A percentile compares a stretch with the other conserved stretches of the same genome.
These are phyloP conservation scores for Zaprionus kolodkinae DNA, from an alignment of 1,140 invertebrate genomes.

Conservation along the genomic window DNA sequence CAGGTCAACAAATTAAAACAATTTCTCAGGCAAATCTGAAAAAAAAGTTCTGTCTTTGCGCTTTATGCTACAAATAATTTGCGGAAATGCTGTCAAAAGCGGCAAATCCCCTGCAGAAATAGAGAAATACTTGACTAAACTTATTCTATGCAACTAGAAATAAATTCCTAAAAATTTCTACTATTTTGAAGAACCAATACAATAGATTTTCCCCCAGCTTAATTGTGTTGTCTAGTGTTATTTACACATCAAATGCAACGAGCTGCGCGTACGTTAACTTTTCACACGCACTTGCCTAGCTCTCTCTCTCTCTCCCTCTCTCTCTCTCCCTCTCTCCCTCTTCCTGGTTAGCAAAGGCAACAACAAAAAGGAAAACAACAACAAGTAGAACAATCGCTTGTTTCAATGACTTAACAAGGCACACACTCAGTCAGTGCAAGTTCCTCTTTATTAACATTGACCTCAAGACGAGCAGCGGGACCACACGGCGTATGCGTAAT, in stretches of 20 bases:
- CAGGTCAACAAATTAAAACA: constrained; percentile 8
- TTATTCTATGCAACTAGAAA: no score
- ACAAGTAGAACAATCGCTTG: not conserved
- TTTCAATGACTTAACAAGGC: constrained; percentile 45
- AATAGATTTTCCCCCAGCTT: no score
- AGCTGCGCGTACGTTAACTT: constrained; percentile 16
- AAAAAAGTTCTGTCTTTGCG: not conserved
- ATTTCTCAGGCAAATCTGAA: not conserved
- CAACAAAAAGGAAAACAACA: not conserved
- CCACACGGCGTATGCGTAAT: constrained; percentile 53
- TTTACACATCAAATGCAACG: constrained; percentile 51
- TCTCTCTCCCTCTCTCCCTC: no score
- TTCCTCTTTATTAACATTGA: constrained; percentile 36
- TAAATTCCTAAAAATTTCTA: no score
- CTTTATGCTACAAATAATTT: not conserved
- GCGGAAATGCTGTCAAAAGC: not conserved
- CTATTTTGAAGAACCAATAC: no score
- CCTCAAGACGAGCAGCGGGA: constrained; percentile 30
- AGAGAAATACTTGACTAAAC: no score
- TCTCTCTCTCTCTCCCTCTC: not conserved
- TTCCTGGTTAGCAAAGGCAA: no score
- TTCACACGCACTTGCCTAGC: constrained; percentile 64
- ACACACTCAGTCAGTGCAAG: constrained; percentile 25
- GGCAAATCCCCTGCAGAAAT: not conserved
- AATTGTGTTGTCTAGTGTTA: not conserved